Conservation (phyloP, 1,140 invertebrate genomes). For the Macrobrachium nipponense region DNA sequence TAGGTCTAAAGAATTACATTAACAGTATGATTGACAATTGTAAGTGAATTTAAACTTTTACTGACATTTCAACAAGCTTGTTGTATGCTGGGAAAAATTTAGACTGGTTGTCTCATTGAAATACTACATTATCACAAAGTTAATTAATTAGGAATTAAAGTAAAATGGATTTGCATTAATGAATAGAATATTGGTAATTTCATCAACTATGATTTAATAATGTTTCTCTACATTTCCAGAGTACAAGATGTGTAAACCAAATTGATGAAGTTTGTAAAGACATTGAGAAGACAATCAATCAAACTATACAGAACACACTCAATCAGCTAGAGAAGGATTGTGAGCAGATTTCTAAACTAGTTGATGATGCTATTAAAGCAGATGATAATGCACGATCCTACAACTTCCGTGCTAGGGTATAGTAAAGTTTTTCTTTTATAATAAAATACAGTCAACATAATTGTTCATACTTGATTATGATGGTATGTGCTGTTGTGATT, state of each 20-base stretch:
- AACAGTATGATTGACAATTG: too few species aligned
- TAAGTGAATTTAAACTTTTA: too few species aligned
- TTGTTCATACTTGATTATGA: too few species aligned
- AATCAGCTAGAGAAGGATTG: constrained; percentile 75
- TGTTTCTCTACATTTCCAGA: constrained; percentile 2
- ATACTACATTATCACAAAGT: too few species aligned
- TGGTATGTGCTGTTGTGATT: not conserved
- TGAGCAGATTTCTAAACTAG: constrained; percentile 70
- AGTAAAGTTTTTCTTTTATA: not conserved
- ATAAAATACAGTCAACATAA: too few species aligned
- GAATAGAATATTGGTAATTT: not conserved
- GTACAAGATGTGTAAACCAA: constrained; percentile 73
- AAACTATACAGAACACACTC: constrained; percentile 75
- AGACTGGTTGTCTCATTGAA: too few species aligned
- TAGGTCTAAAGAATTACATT: too few species aligned
- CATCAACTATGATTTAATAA: not conserved
- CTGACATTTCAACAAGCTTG: too few species aligned
- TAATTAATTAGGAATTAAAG: too few species aligned
- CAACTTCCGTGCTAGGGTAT: constrained; percentile 66
- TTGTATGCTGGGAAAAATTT: too few species aligned
- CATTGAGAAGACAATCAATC: constrained; percentile 75
- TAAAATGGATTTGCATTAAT: not conserved
- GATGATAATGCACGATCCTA: constrained; percentile 68
- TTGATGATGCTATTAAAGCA: constrained; percentile 69
- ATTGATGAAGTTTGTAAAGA: constrained; percentile 75